Evolutionary conservation across 2,888 invertebrate species (phyloP).

Genomic region (Lasioglossum lativentre): DNA sequence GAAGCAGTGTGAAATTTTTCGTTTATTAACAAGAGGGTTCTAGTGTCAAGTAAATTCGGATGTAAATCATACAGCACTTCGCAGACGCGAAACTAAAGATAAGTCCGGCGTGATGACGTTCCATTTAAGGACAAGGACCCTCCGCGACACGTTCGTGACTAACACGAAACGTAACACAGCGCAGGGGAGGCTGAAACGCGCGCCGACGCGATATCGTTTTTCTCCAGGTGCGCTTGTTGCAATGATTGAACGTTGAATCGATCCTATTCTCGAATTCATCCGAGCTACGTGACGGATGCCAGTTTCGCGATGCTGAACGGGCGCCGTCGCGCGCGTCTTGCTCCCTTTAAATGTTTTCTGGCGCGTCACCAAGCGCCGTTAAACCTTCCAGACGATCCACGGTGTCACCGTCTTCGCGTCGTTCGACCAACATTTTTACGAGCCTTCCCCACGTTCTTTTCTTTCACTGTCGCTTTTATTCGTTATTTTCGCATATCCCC

Average conservation of each 20-base stretch:
- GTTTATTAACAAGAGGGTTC: no score
- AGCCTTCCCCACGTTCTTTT: background rate
- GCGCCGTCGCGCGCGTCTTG: slow-evolving; percentile 46
- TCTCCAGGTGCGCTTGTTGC: slow-evolving; percentile 54
- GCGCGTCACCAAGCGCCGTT: slow-evolving; percentile 63
- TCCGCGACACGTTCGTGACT: slow-evolving; percentile 22
- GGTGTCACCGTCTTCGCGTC: slow-evolving; percentile 30
- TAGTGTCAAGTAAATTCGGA: no score
- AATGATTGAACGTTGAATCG: slow-evolving; percentile 65
- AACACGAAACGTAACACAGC: slow-evolving; percentile 5
- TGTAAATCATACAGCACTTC: background rate
- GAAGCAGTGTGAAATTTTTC: no score
- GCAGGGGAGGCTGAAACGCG: background rate
- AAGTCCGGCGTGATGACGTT: slow-evolving; percentile 2
- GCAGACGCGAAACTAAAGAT: slow-evolving; percentile 34
- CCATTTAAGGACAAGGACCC: slow-evolving; percentile 32
- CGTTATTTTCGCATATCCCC: background rate
- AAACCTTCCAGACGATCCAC: slow-evolving; percentile 56
- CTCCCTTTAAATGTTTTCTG: slow-evolving; percentile 66
- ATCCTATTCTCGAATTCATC: slow-evolving; percentile 66
- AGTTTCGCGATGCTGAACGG: slow-evolving; percentile 54
- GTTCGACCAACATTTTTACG: slow-evolving; percentile 45
- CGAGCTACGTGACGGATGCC: slow-evolving; percentile 62
- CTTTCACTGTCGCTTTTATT: background rate
- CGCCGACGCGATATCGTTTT: slow-evolving; percentile 17